Base-by-base conservation (phyloP, 1,140 invertebrate genomes). In the Leptopilina boulardi region DNA sequence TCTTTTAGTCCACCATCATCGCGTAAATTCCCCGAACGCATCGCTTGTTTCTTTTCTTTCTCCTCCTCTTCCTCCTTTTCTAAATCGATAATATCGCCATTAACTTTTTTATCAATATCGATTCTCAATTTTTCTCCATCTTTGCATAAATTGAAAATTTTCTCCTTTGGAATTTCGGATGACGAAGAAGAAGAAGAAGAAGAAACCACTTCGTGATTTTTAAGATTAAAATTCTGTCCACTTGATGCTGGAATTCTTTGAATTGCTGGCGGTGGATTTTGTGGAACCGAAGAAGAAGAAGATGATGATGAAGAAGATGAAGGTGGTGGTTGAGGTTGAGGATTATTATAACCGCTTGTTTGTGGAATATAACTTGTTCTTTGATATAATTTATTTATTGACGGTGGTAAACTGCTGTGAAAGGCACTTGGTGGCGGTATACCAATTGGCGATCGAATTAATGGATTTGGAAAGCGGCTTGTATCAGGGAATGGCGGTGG, bases 311-410 rank as follows among this genome's bases (percentile, higher is more conserved):
- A n/a, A n/a, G n/a, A n/a, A n/a, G n/a, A n/a, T n/a, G n/a, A n/a
- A n/a, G n/a, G n/a, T n/a, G 71, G 0, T 77, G 74, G 15, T 47
- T 13, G 0, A 2, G 74, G 71, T 15, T 88, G 88, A 6, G 81
- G 18, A 54, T 18, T 30, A n/a, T n/a, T 56, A 59, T 66, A 66
- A 1, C 59, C 83, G n/a, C 85, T 81, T 0, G 87, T 85, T 34
- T 88, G 87, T 0, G 87, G 81, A 3, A 86, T 81, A 70, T 91
- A 91, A 54, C 83, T 89, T 3, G 88, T 85, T 9, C 90, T 83
- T 34, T 91, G 89, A 66, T 89, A 91, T 2, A 91, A 75, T 30
- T 91, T 90, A 47, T 87, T 91, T 15, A 91, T 89, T 18, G 90
- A 85, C 1, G 89, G 89, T 10, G 91, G 91, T 66, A 91, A 74